These are phyloP conservation scores for Acanthurus tractus DNA, from an alignment of 2,797 vertebrate genomes.

Conservation along the genomic window DNA sequence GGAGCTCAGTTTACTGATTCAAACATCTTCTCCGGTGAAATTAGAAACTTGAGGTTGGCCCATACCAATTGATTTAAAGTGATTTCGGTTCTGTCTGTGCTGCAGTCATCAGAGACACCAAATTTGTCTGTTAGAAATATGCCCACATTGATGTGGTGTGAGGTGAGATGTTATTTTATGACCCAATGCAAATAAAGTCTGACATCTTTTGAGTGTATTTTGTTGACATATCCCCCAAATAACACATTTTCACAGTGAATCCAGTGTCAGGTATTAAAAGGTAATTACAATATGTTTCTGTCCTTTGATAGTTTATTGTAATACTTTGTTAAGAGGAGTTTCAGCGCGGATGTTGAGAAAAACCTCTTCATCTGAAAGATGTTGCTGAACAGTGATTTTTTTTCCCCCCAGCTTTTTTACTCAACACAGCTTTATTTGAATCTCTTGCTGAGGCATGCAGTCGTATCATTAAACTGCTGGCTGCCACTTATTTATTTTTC, in stretches of 20 bases:
- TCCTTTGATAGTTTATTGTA: slow-evolving; percentile 23
- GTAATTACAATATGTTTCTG: neutral
- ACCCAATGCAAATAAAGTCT: neutral
- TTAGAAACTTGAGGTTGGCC: neutral
- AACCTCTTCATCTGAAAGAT: slow-evolving; percentile 28
- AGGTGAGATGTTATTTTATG: neutral
- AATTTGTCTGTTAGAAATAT: slow-evolving; percentile 7
- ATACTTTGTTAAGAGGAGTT: slow-evolving; percentile 13
- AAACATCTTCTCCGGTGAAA: neutral
- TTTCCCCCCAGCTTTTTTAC: neutral
- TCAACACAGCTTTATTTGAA: slow-evolving; percentile 9
- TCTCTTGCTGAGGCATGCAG: neutral
- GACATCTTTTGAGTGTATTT: neutral
- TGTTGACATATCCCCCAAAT: neutral
- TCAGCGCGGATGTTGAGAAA: slow-evolving; percentile 8
- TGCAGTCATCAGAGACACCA: neutral
- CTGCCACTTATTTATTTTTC: slow-evolving; percentile 25
- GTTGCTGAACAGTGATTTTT: neutral
- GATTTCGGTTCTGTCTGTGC: neutral
- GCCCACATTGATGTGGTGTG: neutral
- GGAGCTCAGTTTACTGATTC: slow-evolving; percentile 2
- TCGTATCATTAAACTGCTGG: neutral
- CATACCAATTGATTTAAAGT: neutral
- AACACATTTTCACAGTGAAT: neutral
- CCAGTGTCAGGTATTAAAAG: neutral